Percentiles rank a stretch among this genome's conserved stretches.
Conservation (phyloP, 2,113 vertebrate genomes). For the Phoxinus phoxinus region DNA sequence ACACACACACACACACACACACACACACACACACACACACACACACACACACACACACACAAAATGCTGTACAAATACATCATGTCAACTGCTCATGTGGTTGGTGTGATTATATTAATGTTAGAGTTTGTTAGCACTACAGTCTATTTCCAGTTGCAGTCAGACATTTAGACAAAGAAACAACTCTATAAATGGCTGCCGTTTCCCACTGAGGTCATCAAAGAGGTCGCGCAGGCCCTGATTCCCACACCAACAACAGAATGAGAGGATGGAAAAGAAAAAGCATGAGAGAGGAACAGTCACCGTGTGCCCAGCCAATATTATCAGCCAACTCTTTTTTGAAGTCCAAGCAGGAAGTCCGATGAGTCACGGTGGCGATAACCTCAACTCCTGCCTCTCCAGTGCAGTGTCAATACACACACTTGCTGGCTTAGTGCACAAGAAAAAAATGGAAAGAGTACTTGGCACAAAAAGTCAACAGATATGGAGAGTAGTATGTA, state of each 20-base stretch:
- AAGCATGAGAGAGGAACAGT: constrained; percentile 48
- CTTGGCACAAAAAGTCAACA: neutral
- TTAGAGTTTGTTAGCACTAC: neutral
- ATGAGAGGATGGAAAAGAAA: constrained; percentile 77
- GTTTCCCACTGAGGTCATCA: constrained; percentile 8
- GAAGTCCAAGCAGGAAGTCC: constrained; percentile 55
- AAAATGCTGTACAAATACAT: neutral
- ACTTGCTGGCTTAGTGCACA: neutral
- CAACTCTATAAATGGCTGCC: constrained; percentile 16
- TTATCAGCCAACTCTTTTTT: constrained; percentile 54
- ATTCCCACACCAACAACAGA: constrained; percentile 52
- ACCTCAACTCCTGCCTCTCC: constrained; percentile 51
- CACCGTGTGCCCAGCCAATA: constrained; percentile 17
- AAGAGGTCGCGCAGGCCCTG: constrained; percentile 22
- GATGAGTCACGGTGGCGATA: constrained; percentile 64
- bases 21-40: neutral
- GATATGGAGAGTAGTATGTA: neutral
- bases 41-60: neutral
- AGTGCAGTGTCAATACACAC: constrained; percentile 40
- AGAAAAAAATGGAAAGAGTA: neutral
- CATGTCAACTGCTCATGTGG: neutral
- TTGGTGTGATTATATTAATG: neutral
- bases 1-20: neutral
- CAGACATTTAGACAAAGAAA: constrained; percentile 19
- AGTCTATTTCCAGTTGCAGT: neutral